Evolutionary conservation across 2,888 invertebrate genomes (phyloP).

Genomic region (Oegoconia quadripuncta): DNA sequence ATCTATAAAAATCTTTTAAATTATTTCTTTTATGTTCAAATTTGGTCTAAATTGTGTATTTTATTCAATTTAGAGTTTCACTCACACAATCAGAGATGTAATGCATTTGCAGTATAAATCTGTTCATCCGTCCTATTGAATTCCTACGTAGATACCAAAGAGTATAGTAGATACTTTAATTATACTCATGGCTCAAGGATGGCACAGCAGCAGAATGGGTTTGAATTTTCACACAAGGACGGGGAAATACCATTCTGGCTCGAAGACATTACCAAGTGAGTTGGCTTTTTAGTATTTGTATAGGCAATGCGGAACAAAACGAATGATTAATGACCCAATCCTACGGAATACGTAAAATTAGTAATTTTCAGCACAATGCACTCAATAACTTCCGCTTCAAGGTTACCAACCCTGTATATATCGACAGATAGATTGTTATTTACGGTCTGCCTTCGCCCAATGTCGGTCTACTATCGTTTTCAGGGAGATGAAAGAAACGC

Average conservation of each 20-base stretch:
- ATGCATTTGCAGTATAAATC: conserved; percentile 5
- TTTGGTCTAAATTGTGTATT: conserved; percentile 13
- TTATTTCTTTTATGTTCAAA: conserved; percentile 17
- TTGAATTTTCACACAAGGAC: conserved; percentile 48
- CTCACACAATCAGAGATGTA: no score
- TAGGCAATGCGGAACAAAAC: conserved; percentile 15
- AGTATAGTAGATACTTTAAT: no score
- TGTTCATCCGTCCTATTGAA: not conserved
- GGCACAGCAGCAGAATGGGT: conserved; percentile 58
- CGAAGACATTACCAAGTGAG: conserved; percentile 69
- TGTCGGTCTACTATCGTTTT: conserved; percentile 23
- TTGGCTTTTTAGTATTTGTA: conserved; percentile 18
- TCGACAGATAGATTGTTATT: not conserved
- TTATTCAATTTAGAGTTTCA: no score
- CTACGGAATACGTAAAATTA: conserved; percentile 33
- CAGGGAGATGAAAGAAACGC: conserved; percentile 71
- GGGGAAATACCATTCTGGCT: conserved; percentile 61
- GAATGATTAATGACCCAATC: conserved; percentile 41
- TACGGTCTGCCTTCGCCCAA: not conserved
- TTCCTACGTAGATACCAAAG: not conserved
- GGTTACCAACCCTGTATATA: conserved; percentile 25
- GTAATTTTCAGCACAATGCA: conserved; percentile 33
- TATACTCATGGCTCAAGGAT: conserved; percentile 60
- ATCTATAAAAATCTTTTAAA: conserved; percentile 25
- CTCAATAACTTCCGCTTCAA: conserved; percentile 39